Evolutionary conservation across 2,797 vertebrate species (phyloP).

Genomic region (Pachyuromys duprasi): DNA sequence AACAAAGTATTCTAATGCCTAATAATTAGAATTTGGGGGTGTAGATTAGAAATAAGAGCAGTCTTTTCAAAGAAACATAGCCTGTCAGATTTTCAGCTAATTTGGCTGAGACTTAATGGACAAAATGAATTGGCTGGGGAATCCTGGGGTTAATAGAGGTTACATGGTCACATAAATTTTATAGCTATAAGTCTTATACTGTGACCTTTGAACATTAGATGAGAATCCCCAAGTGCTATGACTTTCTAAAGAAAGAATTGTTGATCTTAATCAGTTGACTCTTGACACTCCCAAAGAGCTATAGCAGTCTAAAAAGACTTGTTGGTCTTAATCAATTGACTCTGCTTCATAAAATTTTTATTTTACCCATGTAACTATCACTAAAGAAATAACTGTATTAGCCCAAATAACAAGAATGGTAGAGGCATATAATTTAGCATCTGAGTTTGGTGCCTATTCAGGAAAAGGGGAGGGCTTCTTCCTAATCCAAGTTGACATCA

Average conservation of each 20-base stretch:
- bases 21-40: conserved; percentile 56
- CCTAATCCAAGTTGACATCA: background rate
- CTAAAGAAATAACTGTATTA: conserved; percentile 42
- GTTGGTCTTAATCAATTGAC: background rate
- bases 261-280: background rate
- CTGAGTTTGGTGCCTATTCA: background rate
- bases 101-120: conserved; percentile 31
- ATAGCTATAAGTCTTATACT: background rate
- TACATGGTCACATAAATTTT: conserved; percentile 34
- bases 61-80: background rate
- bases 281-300: background rate
- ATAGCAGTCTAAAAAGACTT: background rate
- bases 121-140: conserved; percentile 15
- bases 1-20: conserved; percentile 10
- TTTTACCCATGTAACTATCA: background rate
- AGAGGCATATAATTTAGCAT: conserved; percentile 21
- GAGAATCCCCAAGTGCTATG: background rate
- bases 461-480: background rate
- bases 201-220: background rate
- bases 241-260: conserved; percentile 6
- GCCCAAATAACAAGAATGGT: background rate
- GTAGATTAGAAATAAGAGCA: conserved; percentile 2
- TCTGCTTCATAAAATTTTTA: conserved; percentile 18
- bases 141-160: background rate
- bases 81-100: conserved; percentile 27